Percentiles rank a stretch among this genome's conserved stretches.
phyloP scores from a whole-genome alignment of 1,140 invertebrate species.

The Drosophila kurseongensis region DNA sequence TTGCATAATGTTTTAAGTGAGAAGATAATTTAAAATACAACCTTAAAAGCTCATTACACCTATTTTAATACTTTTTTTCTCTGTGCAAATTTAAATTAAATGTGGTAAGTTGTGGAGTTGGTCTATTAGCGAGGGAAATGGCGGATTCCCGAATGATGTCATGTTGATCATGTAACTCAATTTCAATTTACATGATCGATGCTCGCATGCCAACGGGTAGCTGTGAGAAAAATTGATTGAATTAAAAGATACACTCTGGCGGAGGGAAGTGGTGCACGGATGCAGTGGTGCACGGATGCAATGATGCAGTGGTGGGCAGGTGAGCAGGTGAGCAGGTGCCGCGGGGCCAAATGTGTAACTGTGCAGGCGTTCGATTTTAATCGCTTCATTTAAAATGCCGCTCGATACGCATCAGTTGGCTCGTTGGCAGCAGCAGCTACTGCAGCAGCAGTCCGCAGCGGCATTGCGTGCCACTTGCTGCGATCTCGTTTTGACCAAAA shows the following conservation, averaged over 20 bases:
- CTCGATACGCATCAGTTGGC: conserved; percentile 79
- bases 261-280: conserved; percentile 8
- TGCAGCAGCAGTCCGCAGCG: background rate
- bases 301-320: background rate
- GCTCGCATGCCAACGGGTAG: conserved; percentile 50
- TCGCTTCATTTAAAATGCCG: conserved; percentile 81
- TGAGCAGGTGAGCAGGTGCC: conserved; percentile 26
- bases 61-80: background rate
- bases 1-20: no score
- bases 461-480: conserved; percentile 80
- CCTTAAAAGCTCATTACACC: no score
- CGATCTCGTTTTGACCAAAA: conserved; percentile 77
- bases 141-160: conserved; percentile 69
- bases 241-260: conserved; percentile 68
- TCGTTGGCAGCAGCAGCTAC: conserved; percentile 16
- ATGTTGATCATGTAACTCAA: conserved; percentile 68
- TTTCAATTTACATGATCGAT: conserved; percentile 72
- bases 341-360: conserved; percentile 66
- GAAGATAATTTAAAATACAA: no score
- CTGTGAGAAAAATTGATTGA: conserved; percentile 80
- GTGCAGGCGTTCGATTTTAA: conserved; percentile 80
- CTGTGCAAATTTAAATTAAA: conserved; percentile 9
- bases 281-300: background rate
- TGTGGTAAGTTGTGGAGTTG: conserved; percentile 2
- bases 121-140: conserved; percentile 39